Evolutionary conservation across 1,140 invertebrate species (phyloP), one percentile per base, ranked within the genome.

Genomic region (Tetragnatha versicolor): DNA sequence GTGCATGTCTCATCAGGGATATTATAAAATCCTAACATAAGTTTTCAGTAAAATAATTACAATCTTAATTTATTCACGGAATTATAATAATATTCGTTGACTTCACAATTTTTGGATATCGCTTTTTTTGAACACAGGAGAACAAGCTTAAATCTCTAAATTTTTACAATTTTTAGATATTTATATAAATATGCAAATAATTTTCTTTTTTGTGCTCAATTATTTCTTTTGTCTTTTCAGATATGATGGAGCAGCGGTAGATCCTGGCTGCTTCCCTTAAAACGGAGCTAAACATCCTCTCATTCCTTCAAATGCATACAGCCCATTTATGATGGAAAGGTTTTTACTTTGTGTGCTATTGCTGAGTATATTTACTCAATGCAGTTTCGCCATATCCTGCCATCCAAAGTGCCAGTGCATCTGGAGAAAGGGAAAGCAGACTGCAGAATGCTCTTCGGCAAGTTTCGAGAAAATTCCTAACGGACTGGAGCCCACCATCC

Each of bases 391-490:
- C 3, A 65, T 77, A 25, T 77, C 79, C 49, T 96, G 94, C 84
- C 94, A 94, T 0, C 83, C 86, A 1, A 88, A 89, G 47, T 96
- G 94, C 85, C 87, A 89, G 12, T 96, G 94, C 87, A 95, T 94
- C 83, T 96, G 94, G 94, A 96, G 95, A 85, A 91, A 92, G 83
- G 94, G 94, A 2, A 96, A 96, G 84, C 91, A 94, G 83, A 93
- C 92, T 77, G 93, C 95, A 3, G 94, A 96, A 84, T 96, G 94
- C 86, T 89, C 91, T 12, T 90, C 91, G 53, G 91, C 91, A 84
- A 89, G 89, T 37, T 86, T 94, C n/a, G 89, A 90, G 45, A 87
- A 89, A 5, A 90, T 85, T 49, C 95, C 95, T 1, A 89, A 90
- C 79, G 91, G 92, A 31, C 91, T 97, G 81, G 92, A 94, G 82